phyloP scores from a whole-genome alignment of 2,113 vertebrate genomes.

The Bambusicola thoracicus region DNA sequence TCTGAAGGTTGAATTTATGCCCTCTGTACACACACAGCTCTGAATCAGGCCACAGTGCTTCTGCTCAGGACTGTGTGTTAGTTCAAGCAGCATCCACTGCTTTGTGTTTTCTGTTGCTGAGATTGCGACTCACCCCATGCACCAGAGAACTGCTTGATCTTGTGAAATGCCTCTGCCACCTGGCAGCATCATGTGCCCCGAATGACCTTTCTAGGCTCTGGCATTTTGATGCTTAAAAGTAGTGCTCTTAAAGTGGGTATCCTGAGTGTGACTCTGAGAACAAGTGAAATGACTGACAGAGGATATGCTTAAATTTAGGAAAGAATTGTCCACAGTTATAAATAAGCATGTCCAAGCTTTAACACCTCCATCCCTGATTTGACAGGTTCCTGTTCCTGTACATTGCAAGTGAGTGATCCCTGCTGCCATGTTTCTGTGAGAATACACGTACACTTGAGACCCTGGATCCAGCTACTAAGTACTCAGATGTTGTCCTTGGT shows the following conservation, averaged over 20 bases:
- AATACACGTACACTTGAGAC: not conserved
- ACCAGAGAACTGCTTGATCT: not conserved
- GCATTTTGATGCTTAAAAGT: not conserved
- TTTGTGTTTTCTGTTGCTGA: not conserved
- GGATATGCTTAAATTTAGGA: not conserved
- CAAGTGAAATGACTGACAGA: not conserved
- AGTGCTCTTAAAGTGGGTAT: not conserved
- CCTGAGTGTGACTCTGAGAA: not conserved
- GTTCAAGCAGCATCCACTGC: not conserved
- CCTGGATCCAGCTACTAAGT: not conserved
- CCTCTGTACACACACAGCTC: not conserved
- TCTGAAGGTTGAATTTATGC: not conserved
- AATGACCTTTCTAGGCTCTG: not conserved
- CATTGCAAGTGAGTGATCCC: fast-evolving
- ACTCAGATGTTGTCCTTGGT: not conserved
- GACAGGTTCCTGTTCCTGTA: not conserved
- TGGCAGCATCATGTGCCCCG: not conserved
- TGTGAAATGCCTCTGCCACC: not conserved
- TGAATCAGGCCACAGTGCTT: fast-evolving
- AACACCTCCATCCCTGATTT: not conserved
- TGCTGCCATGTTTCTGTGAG: not conserved
- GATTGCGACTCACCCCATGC: fast-evolving
- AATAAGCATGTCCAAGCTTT: not conserved
- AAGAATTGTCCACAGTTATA: not conserved
- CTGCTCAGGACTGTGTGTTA: not conserved